Percentiles rank a stretch among this genome's conserved stretches.
Conservation (phyloP, 2,888 invertebrate genomes). For the Diarsia mendica region DNA sequence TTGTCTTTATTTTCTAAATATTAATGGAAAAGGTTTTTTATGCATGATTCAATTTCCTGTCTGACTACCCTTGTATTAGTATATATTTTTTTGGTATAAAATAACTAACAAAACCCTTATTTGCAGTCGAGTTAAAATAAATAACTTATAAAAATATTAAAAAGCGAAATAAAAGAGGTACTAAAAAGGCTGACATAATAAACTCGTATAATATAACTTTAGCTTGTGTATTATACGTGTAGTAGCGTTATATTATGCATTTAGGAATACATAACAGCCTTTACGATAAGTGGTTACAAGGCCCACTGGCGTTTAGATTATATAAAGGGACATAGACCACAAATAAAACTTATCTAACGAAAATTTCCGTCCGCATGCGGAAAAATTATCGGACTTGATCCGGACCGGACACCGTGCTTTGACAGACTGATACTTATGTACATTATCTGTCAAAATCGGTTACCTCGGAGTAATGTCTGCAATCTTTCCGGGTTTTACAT, state of each 20-base stretch:
- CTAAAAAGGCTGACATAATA: slow-evolving; percentile 80
- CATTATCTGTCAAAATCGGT: neutral
- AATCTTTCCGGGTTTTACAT: neutral
- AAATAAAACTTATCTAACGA: neutral
- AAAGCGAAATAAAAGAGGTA: slow-evolving; percentile 18
- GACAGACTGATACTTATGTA: neutral
- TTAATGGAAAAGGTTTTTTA: neutral
- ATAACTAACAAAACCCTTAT: too few relatives aligned
- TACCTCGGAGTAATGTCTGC: neutral
- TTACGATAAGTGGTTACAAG: slow-evolving; percentile 80
- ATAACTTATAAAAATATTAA: slow-evolving; percentile 29
- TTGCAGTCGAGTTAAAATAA: slow-evolving; percentile 2
- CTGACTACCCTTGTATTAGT: too few relatives aligned
- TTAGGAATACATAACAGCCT: slow-evolving; percentile 84
- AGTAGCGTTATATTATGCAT: slow-evolving; percentile 86
- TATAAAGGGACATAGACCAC: slow-evolving; percentile 67
- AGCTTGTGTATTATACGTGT: slow-evolving; percentile 85
- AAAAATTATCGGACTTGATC: neutral
- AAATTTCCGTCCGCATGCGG: slow-evolving; percentile 20
- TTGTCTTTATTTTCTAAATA: neutral
- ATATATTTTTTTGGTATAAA: too few relatives aligned
- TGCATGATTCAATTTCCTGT: too few relatives aligned
- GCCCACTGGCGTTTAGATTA: slow-evolving; percentile 71
- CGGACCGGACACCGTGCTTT: neutral
- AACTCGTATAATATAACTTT: slow-evolving; percentile 85